Evolutionary conservation across 2,888 invertebrate genomes (phyloP).

Genomic region (Mantis religiosa): DNA sequence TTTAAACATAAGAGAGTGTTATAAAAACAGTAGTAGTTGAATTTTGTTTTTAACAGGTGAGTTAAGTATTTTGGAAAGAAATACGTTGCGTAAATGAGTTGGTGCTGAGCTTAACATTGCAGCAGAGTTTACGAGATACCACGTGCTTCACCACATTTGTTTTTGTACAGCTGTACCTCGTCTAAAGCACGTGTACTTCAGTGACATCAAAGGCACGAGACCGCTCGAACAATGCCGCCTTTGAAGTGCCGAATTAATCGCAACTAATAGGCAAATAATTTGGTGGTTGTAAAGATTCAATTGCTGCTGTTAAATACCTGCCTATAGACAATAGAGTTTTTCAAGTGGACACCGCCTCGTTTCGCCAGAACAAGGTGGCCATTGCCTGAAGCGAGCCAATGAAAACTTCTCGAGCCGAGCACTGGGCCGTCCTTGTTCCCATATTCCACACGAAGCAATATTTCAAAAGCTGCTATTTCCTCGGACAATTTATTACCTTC

Average conservation of each 20-base stretch:
- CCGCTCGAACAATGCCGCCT: background rate
- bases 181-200: background rate
- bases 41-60: no score
- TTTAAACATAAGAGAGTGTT: no score
- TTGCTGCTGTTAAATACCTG: conserved; percentile 1
- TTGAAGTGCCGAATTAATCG: conserved; percentile 16
- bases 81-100: no score
- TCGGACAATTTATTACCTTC: background rate
- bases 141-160: background rate
- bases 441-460: background rate
- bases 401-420: background rate
- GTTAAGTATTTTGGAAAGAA: no score
- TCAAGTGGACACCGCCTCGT: background rate
- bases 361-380: conserved; percentile 1
- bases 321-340: background rate
- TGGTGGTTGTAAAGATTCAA: background rate
- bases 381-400: background rate
- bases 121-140: background rate
- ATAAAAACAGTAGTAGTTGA: no score
- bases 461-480: background rate
- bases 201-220: background rate
- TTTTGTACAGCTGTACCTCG: background rate
- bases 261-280: conserved; percentile 16
- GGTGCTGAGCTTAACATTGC: no score
- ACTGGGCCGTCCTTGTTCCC: background rate